phyloP scores from a whole-genome alignment of 2,797 vertebrate genomes.

The Betta splendens region DNA sequence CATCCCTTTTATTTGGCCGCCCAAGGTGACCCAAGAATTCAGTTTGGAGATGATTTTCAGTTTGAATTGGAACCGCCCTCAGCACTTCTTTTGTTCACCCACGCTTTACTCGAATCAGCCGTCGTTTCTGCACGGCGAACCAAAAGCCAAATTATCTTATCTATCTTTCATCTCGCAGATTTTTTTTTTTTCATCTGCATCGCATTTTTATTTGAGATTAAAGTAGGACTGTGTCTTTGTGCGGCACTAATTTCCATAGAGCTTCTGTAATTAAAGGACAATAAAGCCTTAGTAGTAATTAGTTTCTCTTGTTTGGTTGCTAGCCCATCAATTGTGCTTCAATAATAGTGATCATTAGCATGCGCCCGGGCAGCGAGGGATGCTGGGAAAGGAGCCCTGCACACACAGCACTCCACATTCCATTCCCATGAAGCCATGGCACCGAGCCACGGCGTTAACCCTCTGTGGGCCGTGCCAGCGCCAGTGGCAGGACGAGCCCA shows the following conservation, averaged over 20 bases:
- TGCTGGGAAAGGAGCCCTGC: constrained; percentile 87
- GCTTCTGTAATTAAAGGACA: constrained; percentile 90
- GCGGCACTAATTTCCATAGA: constrained; percentile 87
- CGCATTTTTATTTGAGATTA: constrained; percentile 79
- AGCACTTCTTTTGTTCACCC: constrained; percentile 66
- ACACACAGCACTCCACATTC: constrained; percentile 94
- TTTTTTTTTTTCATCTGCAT: constrained; percentile 74
- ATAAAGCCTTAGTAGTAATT: constrained; percentile 95
- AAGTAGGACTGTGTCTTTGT: constrained; percentile 77
- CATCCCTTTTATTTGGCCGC: constrained; percentile 32
- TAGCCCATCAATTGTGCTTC: constrained; percentile 93
- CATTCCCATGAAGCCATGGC: constrained; percentile 94
- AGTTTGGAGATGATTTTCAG: constrained; percentile 61
- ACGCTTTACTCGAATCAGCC: constrained; percentile 65
- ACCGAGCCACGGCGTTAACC: constrained; percentile 81
- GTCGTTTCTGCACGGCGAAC: constrained; percentile 62
- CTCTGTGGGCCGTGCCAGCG: constrained; percentile 56
- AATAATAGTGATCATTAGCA: constrained; percentile 93
- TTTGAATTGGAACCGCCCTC: constrained; percentile 58
- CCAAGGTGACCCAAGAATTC: constrained; percentile 59
- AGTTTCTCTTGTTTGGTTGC: constrained; percentile 91
- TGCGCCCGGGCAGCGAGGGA: constrained; percentile 88
- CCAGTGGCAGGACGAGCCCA: constrained; percentile 58
- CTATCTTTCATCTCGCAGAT: constrained; percentile 75
- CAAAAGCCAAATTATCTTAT: constrained; percentile 73